Percentiles rank a stretch among this genome's conserved stretches.
phyloP scores from a whole-genome alignment of 2,797 vertebrate species.

The Austrolebias charrua region DNA sequence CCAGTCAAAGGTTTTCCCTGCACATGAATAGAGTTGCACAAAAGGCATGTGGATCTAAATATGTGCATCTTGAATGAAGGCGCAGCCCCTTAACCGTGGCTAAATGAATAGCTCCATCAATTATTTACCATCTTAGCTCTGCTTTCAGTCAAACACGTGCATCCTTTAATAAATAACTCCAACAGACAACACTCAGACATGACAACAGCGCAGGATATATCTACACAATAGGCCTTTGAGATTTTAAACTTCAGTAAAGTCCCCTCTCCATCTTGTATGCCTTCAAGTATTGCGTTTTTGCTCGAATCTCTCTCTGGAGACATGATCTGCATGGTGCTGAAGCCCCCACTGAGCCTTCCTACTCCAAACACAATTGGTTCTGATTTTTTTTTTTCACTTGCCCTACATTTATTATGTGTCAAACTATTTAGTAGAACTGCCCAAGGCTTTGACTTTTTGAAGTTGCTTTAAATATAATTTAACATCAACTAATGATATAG shows the following conservation, averaged over 20 bases:
- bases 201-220: slow-evolving; percentile 17
- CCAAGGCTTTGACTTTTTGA: slow-evolving; percentile 81
- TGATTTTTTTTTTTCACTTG: slow-evolving; percentile 68
- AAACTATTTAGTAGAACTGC: slow-evolving; percentile 83
- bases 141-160: slow-evolving; percentile 19
- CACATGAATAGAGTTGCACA: slow-evolving; percentile 1
- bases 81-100: slow-evolving; percentile 11
- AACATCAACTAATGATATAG: slow-evolving; percentile 82
- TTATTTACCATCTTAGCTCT: slow-evolving; percentile 48
- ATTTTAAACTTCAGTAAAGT: slow-evolving; percentile 8
- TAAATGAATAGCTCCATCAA: slow-evolving; percentile 28
- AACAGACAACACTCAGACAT: slow-evolving; percentile 28
- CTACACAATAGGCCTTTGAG: slow-evolving; percentile 18
- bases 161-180: slow-evolving; percentile 47
- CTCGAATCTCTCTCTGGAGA: slow-evolving; percentile 55
- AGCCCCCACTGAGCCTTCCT: slow-evolving; percentile 49
- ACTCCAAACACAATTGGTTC: slow-evolving; percentile 69
- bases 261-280: slow-evolving; percentile 1
- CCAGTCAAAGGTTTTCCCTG: neutral
- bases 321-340: slow-evolving; percentile 44
- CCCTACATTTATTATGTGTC: slow-evolving; percentile 85
- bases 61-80: slow-evolving; percentile 18
- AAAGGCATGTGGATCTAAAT: slow-evolving; percentile 20
- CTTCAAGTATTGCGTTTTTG: slow-evolving; percentile 56
- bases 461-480: slow-evolving; percentile 79